Evolutionary conservation across 2,113 vertebrate species (phyloP), one percentile per base, ranked within the genome.

Genomic region (Campylomormyrus numenius): DNA sequence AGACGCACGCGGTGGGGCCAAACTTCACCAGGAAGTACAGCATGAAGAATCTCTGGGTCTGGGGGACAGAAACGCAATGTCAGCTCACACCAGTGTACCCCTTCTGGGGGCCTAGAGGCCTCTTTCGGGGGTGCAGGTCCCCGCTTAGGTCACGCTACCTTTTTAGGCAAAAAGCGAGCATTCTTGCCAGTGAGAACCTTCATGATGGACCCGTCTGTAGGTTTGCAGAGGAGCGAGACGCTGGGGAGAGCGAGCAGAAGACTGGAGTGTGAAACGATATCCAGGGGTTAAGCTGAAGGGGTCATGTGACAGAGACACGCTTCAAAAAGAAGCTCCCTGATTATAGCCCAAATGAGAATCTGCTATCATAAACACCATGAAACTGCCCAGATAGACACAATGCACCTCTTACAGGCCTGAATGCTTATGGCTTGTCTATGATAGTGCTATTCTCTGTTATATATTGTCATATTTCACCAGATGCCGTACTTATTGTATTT

Each of bases 111-210:
- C 8, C 62, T n/a, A 3, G 62, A 66, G 62, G n/a, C 27, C 62
- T 70, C 27, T 31, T 70, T 31, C 3, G 1, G 24, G 58, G 4
- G 0, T 19, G n/a, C 5, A 8, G n/a, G 9, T n/a, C 39, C 17
- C 21, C 19, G 53, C 19, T 15, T 66, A 86, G 21, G 45, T n/a
- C 11, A 1, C 52, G 35, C 84, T 85, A 91, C 84, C 91, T 91
- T 92, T 89, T 91, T 92, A 48, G 90, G 90, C 46, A 92, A 50
- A 88, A 92, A 90, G 86, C 52, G 88, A 8, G 90, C 88, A 89
- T 92, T 93, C 66, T 93, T 91, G 24, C 92, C 93, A 3, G 91
- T 92, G 66, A 91, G 90, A 66, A 92, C 91, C 70, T 93, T 91
- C 92, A 92, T 91, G 87, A 91, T 90, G n/a, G 90, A 90, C 31